phyloP scores from a whole-genome alignment of 2,113 vertebrate genomes.

The Vicugna pacos region DNA sequence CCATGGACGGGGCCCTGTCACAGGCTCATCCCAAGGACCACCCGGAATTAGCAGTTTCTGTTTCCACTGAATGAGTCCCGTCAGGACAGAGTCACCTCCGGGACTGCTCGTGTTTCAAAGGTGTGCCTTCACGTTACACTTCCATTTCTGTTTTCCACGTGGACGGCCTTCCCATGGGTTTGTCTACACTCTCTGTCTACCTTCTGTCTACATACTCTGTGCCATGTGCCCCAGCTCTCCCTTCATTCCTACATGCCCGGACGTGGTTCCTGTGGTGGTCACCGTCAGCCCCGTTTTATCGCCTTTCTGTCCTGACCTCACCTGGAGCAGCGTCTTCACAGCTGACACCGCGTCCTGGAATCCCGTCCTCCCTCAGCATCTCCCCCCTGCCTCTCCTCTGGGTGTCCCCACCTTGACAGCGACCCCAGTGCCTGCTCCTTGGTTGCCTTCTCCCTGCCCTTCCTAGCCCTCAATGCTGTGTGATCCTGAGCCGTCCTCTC shows the following conservation, averaged over 20 bases:
- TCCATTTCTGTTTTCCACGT: neutral
- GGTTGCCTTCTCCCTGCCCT: neutral
- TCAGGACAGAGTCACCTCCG: neutral
- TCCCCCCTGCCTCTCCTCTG: neutral
- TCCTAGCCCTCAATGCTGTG: neutral
- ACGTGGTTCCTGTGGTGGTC: too few relatives aligned
- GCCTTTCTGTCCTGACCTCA: too few relatives aligned
- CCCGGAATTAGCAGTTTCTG: rapidly evolving
- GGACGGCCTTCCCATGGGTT: neutral
- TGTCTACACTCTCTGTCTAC: neutral
- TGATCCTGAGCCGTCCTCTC: neutral
- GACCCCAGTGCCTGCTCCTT: neutral
- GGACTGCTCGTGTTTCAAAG: neutral
- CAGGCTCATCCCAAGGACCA: neutral
- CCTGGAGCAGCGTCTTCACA: neutral
- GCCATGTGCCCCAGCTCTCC: neutral
- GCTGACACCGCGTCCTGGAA: rapidly evolving
- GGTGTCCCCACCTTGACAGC: neutral
- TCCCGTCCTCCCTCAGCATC: too few relatives aligned
- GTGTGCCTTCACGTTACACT: neutral
- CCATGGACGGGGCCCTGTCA: rapidly evolving
- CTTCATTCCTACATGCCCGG: too few relatives aligned
- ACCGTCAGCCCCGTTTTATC: too few relatives aligned
- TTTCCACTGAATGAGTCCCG: rapidly evolving
- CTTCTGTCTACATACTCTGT: neutral